Evolutionary conservation across 64 coral and sea anemone genomes (phyloP).

Genomic region (Porites australiensis): DNA sequence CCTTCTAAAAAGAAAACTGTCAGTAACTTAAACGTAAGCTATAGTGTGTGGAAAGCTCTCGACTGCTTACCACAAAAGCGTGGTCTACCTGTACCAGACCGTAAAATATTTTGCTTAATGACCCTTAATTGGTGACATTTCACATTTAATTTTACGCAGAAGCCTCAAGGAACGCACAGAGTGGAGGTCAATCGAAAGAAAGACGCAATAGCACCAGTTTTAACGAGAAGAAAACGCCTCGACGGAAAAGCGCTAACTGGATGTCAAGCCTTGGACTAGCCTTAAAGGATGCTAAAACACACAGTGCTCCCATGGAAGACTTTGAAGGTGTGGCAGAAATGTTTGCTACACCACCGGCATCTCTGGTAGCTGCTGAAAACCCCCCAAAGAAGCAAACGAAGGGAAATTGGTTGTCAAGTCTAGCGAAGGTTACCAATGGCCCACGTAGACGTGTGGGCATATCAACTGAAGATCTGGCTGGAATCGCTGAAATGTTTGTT

Average conservation of each 20-base stretch:
- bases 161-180: neutral
- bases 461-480: neutral
- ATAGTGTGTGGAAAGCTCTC: too few relatives aligned
- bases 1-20: too few relatives aligned
- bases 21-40: too few relatives aligned
- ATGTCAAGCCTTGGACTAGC: slow-evolving; percentile 23
- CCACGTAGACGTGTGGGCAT: neutral
- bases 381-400: neutral
- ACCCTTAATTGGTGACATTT: too few relatives aligned
- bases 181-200: neutral
- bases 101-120: too few relatives aligned
- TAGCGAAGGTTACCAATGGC: slow-evolving; percentile 36
- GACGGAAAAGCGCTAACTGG: neutral
- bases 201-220: neutral
- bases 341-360: slow-evolving; percentile 59
- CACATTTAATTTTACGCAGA: neutral
- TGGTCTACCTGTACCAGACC: too few relatives aligned
- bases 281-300: slow-evolving; percentile 7
- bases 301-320: slow-evolving; percentile 12
- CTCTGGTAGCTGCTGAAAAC: neutral
- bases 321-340: slow-evolving; percentile 56
- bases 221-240: neutral
- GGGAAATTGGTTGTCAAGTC: slow-evolving; percentile 54
- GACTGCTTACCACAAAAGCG: too few relatives aligned
- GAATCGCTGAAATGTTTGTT: slow-evolving; percentile 48